Conservation (phyloP, 2,888 invertebrate genomes). For the Scelioninae gen. 1 region DNA sequence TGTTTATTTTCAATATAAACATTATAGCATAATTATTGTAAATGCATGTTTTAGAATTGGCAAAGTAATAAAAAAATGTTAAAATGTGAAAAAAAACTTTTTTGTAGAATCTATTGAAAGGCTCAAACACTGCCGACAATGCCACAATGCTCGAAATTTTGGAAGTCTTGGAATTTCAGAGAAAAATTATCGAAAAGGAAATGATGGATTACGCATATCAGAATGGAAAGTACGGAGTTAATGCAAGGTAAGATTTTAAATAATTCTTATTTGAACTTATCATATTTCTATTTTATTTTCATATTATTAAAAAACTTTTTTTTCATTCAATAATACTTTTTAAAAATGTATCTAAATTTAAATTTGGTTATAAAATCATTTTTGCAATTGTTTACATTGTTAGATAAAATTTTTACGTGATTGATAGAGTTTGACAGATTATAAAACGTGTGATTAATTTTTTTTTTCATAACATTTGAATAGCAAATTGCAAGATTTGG, state of each 20-base stretch:
- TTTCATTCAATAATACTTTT: neutral
- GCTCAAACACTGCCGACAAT: constrained; percentile 73
- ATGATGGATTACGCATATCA: constrained; percentile 88
- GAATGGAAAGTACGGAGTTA: constrained; percentile 85
- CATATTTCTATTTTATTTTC: constrained; percentile 6
- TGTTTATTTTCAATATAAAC: too few species aligned
- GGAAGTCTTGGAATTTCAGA: constrained; percentile 86
- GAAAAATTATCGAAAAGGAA: constrained; percentile 86
- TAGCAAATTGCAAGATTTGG: constrained; percentile 88
- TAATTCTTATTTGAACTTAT: too few species aligned
- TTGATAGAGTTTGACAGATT: too few species aligned
- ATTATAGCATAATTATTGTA: too few species aligned
- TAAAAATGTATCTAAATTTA: too few species aligned
- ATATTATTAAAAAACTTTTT: neutral
- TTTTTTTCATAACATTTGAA: constrained; percentile 9
- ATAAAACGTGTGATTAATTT: neutral
- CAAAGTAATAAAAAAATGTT: too few species aligned
- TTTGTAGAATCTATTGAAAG: constrained; percentile 76
- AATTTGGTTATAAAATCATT: too few species aligned
- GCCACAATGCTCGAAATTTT: constrained; percentile 84
- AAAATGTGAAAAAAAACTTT: neutral
- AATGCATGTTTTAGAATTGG: too few species aligned
- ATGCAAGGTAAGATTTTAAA: constrained; percentile 85
- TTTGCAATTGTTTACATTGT: too few species aligned
- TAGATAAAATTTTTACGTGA: too few species aligned